These are phyloP conservation scores for Dendronephthya gigantea DNA, from an alignment of 64 coral and sea anemone species.

Conservation along the genomic window DNA sequence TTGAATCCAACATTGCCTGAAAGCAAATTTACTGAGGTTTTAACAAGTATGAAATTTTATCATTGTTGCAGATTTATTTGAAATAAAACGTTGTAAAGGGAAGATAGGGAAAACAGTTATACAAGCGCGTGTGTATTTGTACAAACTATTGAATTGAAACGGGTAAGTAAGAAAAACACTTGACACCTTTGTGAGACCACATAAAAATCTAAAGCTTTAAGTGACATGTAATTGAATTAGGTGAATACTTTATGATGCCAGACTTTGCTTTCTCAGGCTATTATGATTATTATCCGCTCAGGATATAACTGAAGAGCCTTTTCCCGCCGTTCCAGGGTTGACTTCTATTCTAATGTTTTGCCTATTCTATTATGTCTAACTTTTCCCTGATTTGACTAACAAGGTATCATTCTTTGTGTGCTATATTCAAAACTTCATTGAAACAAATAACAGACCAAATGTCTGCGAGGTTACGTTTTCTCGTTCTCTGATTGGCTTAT, in stretches of 20 bases:
- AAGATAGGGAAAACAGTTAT: no score
- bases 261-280: not conserved
- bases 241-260: not conserved
- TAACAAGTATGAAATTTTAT: no score
- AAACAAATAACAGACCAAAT: not conserved
- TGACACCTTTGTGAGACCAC: not conserved
- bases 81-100: no score
- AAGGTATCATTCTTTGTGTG: no score
- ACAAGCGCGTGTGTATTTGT: no score
- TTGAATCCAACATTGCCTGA: no score
- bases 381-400: not conserved
- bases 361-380: not conserved
- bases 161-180: not conserved
- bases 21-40: no score
- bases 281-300: not conserved
- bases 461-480: not conserved
- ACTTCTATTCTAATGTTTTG: not conserved
- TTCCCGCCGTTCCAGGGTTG: not conserved
- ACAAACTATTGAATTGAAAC: no score
- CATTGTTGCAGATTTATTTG: no score
- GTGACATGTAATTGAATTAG: conserved; percentile 6
- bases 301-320: not conserved
- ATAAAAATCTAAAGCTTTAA: not conserved
- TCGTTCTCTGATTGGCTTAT: not conserved
- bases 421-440: not conserved